A percentile compares a stretch with the other conserved stretches of the same genome.
Evolutionary conservation across 2,113 vertebrate species (phyloP).

Genomic region (human (Homo sapiens)): DNA sequence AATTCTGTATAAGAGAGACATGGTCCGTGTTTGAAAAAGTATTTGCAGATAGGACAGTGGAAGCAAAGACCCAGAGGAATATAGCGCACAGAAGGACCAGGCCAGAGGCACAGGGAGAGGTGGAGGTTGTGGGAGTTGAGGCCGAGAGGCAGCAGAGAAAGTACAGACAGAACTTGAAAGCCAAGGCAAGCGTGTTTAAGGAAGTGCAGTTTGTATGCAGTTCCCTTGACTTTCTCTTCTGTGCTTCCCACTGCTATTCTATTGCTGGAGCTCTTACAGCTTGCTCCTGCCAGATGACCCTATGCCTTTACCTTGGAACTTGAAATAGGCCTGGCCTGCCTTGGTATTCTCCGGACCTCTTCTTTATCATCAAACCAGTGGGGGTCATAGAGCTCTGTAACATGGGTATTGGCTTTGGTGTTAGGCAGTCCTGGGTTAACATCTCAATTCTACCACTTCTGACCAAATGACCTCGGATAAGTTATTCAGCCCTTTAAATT

Average conservation of each 20-base stretch:
- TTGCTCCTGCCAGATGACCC: neutral
- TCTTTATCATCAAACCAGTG: neutral
- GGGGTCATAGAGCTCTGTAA: neutral
- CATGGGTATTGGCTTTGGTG: neutral
- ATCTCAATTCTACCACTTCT: neutral
- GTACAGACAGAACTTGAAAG: neutral
- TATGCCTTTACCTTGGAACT: neutral
- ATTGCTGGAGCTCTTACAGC: neutral
- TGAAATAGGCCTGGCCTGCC: neutral
- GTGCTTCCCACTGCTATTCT: neutral
- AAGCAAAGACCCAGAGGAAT: neutral
- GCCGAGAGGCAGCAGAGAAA: neutral
- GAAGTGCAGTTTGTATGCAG: neutral
- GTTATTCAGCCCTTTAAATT: neutral
- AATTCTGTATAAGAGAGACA: neutral
- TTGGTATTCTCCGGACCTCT: neutral
- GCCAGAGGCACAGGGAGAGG: neutral
- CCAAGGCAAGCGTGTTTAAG: neutral
- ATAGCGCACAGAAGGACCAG: neutral
- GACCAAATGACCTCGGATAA: neutral
- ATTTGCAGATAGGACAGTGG: neutral
- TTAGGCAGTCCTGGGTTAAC: neutral
- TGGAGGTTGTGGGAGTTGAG: neutral
- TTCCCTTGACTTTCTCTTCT: neutral
- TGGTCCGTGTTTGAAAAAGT: neutral